Base-by-base conservation (phyloP, 2,797 vertebrate species). In the Clarias fuscus region DNA sequence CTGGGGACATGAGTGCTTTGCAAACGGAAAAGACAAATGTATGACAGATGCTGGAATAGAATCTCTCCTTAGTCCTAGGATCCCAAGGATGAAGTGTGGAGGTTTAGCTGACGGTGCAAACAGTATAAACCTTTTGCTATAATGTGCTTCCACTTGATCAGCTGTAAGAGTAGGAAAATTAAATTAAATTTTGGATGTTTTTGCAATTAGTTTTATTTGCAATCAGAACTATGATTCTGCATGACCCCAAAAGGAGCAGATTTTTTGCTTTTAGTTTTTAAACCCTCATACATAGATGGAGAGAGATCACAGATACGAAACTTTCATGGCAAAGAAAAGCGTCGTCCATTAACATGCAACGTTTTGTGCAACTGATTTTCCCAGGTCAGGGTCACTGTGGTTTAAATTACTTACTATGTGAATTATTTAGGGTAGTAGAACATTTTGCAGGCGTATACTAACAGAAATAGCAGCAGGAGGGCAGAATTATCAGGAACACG, bases 1-100 rank as follows among this genome's bases (percentile, higher is more conserved):
- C 92, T 90, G 68, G 58, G 88, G 90, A 90, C 79, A 71, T 73
- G 13, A 68, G 62, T 24, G 82, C 59, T 56, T 76, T 84, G 56
- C 14, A 73, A 53, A 62, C 59, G 53, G 70, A 72, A 53, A 59
- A 85, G 72, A 30, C 68, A 75, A 73, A 58, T 75, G 24, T 61
- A 18, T 75, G 62, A 82, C 78, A n/a, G 33, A 40, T 40, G 37
- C 22, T 24, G n/a, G 33, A 64, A 64, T n/a, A 17, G 78, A 43
- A 65, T 65, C 78, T 30, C 2, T 80, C 3, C 37, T 33, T 43
- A 27, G 61, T 64, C 7, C 22, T 80, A 40, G 37, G 8, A 13
- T 64, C 40, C 58, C 59, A 37, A 17, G 43, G 43, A n/a, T 61
- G 14, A 20, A 30, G n/a, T 30, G 27, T 4, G 33, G 27, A 58